phyloP scores from a whole-genome alignment of 1,140 invertebrate species.

The Solenopsis invicta region DNA sequence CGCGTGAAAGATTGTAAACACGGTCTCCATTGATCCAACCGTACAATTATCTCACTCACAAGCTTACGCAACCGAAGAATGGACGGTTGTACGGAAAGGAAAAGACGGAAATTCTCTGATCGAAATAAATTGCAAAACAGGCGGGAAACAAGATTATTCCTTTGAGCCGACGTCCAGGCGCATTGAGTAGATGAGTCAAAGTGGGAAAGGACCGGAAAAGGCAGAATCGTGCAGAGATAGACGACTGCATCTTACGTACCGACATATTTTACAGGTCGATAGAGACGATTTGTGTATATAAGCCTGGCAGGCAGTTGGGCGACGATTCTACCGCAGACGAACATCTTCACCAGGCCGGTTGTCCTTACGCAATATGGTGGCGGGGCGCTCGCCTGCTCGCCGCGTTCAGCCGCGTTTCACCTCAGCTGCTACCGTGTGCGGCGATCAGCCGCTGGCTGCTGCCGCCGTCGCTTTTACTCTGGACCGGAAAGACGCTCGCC shows the following conservation, averaged over 20 bases:
- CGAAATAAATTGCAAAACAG: neutral
- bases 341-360: conserved; percentile 71
- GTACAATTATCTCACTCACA: neutral
- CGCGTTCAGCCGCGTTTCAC: no score
- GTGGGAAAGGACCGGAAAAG: no score
- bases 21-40: neutral
- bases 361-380: conserved; percentile 80
- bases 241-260: conserved; percentile 32
- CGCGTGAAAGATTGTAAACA: conserved; percentile 18
- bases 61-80: neutral
- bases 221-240: neutral
- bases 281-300: conserved; percentile 49
- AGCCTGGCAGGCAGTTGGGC: conserved; percentile 64
- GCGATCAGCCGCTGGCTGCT: conserved; percentile 48
- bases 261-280: conserved; percentile 66
- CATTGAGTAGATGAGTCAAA: no score
- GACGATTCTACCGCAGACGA: conserved; percentile 65
- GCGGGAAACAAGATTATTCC: conserved; percentile 17
- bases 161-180: no score
- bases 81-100: neutral
- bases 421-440: conserved; percentile 54
- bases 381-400: no score
- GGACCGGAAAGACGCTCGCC: conserved; percentile 46
- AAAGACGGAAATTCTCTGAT: neutral
- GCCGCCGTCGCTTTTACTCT: conserved; percentile 51